Percentiles rank a stretch among this genome's conserved stretches.
Conservation (phyloP, 2,113 vertebrate genomes). For the Salvelinus alpinus region DNA sequence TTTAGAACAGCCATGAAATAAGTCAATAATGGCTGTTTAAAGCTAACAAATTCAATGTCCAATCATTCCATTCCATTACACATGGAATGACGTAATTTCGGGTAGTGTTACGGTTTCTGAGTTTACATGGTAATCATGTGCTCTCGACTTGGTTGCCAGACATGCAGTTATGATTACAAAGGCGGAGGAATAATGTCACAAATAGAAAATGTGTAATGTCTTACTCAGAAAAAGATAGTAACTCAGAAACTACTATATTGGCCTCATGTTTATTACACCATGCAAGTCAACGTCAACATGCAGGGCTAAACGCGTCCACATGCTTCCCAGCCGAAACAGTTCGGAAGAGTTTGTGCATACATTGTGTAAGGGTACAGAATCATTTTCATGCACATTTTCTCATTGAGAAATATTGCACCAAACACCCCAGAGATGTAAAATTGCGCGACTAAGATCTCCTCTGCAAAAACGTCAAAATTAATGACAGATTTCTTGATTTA, state of each 20-base stretch:
- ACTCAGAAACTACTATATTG: background rate
- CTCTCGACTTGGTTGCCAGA: slow-evolving; percentile 30
- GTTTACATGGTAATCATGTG: slow-evolving; percentile 42
- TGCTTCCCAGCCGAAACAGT: too few species aligned
- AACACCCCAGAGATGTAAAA: too few species aligned
- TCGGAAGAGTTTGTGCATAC: too few species aligned
- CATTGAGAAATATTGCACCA: too few species aligned
- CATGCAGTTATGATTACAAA: slow-evolving; percentile 26
- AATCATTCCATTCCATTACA: slow-evolving; percentile 17
- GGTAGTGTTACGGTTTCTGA: background rate
- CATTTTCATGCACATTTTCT: too few species aligned
- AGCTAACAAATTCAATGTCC: background rate
- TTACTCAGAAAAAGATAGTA: background rate
- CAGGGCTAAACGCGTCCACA: slow-evolving; percentile 32
- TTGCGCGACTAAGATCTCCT: too few species aligned
- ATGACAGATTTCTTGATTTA: too few species aligned
- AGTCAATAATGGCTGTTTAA: slow-evolving; percentile 37
- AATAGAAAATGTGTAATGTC: background rate
- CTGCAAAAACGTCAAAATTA: too few species aligned
- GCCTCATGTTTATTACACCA: slow-evolving; percentile 7
- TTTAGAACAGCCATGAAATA: slow-evolving; percentile 35
- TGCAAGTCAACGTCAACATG: slow-evolving; percentile 55
- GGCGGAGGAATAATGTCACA: background rate
- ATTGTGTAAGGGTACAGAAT: too few species aligned
- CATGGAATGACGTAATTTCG: slow-evolving; percentile 43